These are phyloP conservation scores for Stenichneumon culpator DNA, from an alignment of 2,888 invertebrate genomes.

Conservation along the genomic window DNA sequence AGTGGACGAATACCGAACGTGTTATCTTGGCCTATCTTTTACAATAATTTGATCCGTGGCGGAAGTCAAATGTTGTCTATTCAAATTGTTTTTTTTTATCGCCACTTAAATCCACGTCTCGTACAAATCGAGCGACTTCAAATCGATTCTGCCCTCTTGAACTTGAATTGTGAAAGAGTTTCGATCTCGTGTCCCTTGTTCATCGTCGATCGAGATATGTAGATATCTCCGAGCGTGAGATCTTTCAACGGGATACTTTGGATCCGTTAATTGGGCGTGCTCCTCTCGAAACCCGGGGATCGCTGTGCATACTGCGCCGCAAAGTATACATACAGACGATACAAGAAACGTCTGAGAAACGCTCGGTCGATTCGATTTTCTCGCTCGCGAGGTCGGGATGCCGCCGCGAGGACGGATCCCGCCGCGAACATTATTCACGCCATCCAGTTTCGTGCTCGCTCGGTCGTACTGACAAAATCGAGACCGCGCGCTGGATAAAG, in stretches of 20 bases:
- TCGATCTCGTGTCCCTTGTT: constrained; percentile 17
- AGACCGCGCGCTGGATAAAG: constrained; percentile 24
- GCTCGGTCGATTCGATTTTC: constrained; percentile 65
- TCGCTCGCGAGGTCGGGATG: constrained; percentile 52
- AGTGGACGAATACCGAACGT: too few species aligned
- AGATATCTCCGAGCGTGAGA: constrained; percentile 12
- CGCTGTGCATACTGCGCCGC: constrained; percentile 15
- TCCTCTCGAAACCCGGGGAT: constrained; percentile 32
- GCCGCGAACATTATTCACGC: constrained; percentile 71
- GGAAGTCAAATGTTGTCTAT: too few species aligned
- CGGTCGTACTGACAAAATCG: constrained; percentile 49
- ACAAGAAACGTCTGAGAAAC: constrained; percentile 54
- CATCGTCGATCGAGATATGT: constrained; percentile 45
- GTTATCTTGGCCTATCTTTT: too few species aligned
- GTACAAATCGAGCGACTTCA: constrained; percentile 9
- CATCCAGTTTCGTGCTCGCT: constrained; percentile 43
- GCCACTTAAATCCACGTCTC: neutral
- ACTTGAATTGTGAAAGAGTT: constrained; percentile 19
- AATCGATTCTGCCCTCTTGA: neutral
- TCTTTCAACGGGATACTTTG: constrained; percentile 30
- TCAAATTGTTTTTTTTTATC: too few species aligned
- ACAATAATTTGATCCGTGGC: too few species aligned
- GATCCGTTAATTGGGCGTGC: constrained; percentile 60
- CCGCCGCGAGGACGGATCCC: constrained; percentile 65
- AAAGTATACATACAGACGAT: neutral